Conservation (phyloP, 37 sponge, comb jelly and placozoan species). For the Halisarca cf. caerulea region DNA sequence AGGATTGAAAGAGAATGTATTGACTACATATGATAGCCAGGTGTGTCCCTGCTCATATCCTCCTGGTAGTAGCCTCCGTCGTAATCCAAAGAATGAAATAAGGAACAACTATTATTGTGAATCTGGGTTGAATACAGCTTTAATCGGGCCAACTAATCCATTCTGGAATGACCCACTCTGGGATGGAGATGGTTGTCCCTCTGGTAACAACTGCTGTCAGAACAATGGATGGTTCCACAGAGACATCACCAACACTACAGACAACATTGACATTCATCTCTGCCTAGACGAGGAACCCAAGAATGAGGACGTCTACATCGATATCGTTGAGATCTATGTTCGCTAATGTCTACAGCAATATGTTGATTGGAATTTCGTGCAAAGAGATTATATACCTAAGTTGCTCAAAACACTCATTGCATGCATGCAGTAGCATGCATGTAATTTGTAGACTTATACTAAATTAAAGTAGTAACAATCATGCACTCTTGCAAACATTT, state of each 20-base stretch:
- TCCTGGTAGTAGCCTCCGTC: background rate
- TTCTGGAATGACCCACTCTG: slow-evolving; percentile 13
- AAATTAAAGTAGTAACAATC: no score
- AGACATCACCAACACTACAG: background rate
- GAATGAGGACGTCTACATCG: slow-evolving; percentile 1
- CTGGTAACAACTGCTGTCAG: slow-evolving; percentile 10
- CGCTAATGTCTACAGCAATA: no score
- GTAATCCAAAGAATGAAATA: background rate
- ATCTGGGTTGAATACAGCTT: background rate
- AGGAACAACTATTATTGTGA: background rate
- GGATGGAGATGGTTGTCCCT: background rate
- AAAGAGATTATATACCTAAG: no score
- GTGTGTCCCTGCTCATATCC: background rate
- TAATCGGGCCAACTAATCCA: background rate
- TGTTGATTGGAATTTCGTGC: no score
- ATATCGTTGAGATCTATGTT: slow-evolving; percentile 9
- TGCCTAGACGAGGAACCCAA: background rate
- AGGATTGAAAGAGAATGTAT: background rate
- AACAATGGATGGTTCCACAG: slow-evolving; percentile 11
- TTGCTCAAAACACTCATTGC: no score
- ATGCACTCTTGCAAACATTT: no score
- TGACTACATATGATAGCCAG: background rate
- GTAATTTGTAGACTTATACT: no score
- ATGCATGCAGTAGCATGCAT: no score
- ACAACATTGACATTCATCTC: background rate